These are phyloP conservation scores for Heteromormyrus szaboi DNA, from an alignment of 2,797 vertebrate genomes.

Conservation along the genomic window DNA sequence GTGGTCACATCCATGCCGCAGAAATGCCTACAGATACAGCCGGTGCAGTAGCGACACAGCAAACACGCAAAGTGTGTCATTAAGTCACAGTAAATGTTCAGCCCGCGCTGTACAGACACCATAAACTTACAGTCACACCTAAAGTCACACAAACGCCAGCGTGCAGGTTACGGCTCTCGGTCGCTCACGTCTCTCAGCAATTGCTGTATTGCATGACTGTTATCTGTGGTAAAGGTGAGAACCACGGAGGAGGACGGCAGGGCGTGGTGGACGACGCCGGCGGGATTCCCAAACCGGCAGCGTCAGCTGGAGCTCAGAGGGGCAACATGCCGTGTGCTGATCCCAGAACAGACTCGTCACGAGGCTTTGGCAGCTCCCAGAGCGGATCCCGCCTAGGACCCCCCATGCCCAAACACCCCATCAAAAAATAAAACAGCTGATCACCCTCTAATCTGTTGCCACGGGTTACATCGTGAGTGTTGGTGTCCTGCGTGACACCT, in stretches of 20 bases:
- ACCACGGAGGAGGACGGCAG: neutral
- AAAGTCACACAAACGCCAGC: neutral
- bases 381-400: neutral
- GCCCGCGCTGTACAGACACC: neutral
- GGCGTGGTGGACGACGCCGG: neutral
- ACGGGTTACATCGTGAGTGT: neutral
- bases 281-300: neutral
- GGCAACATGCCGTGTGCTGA: neutral
- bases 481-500: neutral
- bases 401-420: neutral
- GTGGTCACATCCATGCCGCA: neutral
- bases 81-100: neutral
- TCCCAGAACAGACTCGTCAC: neutral
- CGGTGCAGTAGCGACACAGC: neutral
- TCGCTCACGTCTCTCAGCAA: neutral
- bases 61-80: neutral
- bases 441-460: neutral
- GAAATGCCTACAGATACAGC: neutral
- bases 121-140: neutral
- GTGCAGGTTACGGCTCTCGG: neutral
- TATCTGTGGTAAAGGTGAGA: neutral
- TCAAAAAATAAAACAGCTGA: conserved; percentile 2
- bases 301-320: neutral
- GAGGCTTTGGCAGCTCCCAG: neutral
- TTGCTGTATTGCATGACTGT: neutral